Evolutionary conservation across 1,140 invertebrate genomes (phyloP), one percentile per base, ranked within the genome.

Genomic region (Delia radicum): DNA sequence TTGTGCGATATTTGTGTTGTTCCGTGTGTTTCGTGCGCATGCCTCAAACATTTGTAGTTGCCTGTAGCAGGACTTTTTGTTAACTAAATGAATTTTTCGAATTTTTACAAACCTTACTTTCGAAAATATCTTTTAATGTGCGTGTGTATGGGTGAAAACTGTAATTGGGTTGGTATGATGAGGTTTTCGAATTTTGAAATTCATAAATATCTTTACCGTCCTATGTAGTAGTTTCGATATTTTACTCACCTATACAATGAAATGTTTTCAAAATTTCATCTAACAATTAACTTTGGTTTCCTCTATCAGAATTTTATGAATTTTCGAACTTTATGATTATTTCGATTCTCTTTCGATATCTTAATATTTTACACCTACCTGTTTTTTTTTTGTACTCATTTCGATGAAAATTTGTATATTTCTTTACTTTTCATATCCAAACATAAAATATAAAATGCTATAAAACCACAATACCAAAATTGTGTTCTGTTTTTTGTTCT

Each of bases 381-480:
- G 62, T 65, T 65, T 63, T 24, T 26, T 63, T 24, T 26, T 65
- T 65, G 0, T 8, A 31, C 7, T 69, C 29, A n/a, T n/a, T n/a
- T n/a, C n/a, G n/a, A n/a, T n/a, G n/a, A n/a, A n/a, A n/a, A n/a
- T n/a, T n/a, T n/a, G n/a, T n/a, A n/a, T n/a, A n/a, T n/a, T n/a
- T n/a, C n/a, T n/a, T n/a, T n/a, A n/a, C n/a, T n/a, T n/a, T n/a
- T n/a, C n/a, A n/a, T n/a, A n/a, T n/a, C n/a, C n/a, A n/a, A n/a
- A n/a, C n/a, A n/a, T n/a, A n/a, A n/a, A n/a, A n/a, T n/a, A n/a
- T n/a, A n/a, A n/a, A n/a, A 21, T 7, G 10, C 29, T 37, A 10
- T 33, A 31, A 65, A 69, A 69, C 65, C 65, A 33, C 65, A 69
- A 67, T 21, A 69, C 65, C 71, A 46, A 67, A 67, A 73, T 29